Base-by-base conservation (phyloP, 2,888 invertebrate species). In the Panopea generosa region DNA sequence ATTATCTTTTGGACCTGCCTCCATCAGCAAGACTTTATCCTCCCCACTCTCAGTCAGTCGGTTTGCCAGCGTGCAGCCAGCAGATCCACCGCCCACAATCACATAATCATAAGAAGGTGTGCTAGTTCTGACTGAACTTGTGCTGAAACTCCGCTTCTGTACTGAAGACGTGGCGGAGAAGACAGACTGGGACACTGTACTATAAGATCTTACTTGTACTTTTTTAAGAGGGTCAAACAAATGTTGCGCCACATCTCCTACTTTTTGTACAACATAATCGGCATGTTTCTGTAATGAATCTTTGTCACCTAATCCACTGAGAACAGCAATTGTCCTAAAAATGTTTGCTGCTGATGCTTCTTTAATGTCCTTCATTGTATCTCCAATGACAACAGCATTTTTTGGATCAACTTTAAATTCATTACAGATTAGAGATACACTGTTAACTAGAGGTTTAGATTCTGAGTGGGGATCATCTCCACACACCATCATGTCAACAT, bases 11-110 rank as follows among this genome's bases (percentile, higher is more conserved):
- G 93, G 93, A 0, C 94, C 94, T 0, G 94, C 93, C 80, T 94
- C 94, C 57, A 93, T 59, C 33, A 93, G 73, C 16, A 93, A 83
- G 80, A 83, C 91, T 76, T 71, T 88, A 55, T 89, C 86, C 27
- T 90, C 84, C 0, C 90, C 86, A 81, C 92, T 89, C 77, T 92
- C 93, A 9, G 92, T 88, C 26, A 94, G 86, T 14, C 94, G 87
- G 78, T 93, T 93, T 18, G 93, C 93, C 63, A 93, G 76, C 26
- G 93, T 93, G 85, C 94, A 94, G n/a, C 94, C 94, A 16, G 94
- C 94, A 24, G 93, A 93, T 11, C 94, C 94, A 7, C 93, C 94
- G 16, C 94, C 94, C 2, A 94, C 93, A 59, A 94, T 90, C 22
- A 94, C 84, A 77, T 93, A 92, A 74, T 92, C 92, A 79, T 86